Evolutionary conservation across 2,888 invertebrate species (phyloP).

Genomic region (Diachrysia chrysitis): DNA sequence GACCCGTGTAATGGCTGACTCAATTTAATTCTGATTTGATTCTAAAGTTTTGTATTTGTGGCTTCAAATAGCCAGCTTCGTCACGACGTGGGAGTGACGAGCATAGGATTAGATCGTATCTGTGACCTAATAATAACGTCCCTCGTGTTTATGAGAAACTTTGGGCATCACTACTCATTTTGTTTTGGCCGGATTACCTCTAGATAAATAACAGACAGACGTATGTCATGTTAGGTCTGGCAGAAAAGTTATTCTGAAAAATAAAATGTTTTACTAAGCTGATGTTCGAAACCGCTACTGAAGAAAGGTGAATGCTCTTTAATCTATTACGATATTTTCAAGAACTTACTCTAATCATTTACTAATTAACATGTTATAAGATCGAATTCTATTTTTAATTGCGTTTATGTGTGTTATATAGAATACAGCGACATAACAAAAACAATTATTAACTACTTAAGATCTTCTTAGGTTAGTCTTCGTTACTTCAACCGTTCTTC

Average conservation of each 20-base stretch:
- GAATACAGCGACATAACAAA: no score
- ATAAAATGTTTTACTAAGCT: not conserved
- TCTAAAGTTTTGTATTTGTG: not conserved
- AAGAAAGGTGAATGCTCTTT: not conserved
- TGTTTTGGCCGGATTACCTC: not conserved
- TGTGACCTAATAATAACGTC: conserved; percentile 23
- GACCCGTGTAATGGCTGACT: conserved; percentile 1
- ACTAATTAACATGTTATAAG: no score
- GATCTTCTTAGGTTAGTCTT: no score
- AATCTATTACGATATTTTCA: not conserved
- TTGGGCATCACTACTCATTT: conserved; percentile 3
- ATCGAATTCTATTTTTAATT: no score
- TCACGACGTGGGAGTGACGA: conserved; percentile 29
- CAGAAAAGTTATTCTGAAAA: not conserved
- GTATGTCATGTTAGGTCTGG: not conserved
- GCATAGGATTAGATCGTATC: conserved; percentile 27
- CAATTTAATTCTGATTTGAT: conserved; percentile 1
- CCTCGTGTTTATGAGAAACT: not conserved
- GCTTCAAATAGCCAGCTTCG: not conserved
- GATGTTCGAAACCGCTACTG: not conserved
- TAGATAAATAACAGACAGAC: conserved; percentile 3
- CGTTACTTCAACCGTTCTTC: no score
- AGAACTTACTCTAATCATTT: no score
- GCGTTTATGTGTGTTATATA: no score
- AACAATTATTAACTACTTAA: no score